Percentiles rank a stretch among this genome's conserved stretches.
These are phyloP conservation scores for Drosophila parabipectinata DNA, from an alignment of 1,140 invertebrate genomes.

Conservation along the genomic window DNA sequence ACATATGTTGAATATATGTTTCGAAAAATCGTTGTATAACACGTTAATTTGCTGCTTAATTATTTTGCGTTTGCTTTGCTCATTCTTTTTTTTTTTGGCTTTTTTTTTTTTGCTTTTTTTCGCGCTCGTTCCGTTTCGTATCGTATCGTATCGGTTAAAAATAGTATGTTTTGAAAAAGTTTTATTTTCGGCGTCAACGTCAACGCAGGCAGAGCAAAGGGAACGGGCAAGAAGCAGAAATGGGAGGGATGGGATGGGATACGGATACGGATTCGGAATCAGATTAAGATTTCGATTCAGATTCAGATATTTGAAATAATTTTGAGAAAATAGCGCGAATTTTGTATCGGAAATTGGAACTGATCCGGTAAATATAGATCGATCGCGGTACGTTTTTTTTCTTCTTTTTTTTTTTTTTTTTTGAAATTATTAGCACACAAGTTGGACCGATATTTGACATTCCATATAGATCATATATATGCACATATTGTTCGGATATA, in stretches of 20 bases:
- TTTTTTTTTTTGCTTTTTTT: constrained; percentile 48
- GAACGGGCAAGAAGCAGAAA: constrained; percentile 7
- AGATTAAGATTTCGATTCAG: constrained; percentile 30
- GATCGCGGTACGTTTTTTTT: constrained; percentile 21
- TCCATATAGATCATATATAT: constrained; percentile 37
- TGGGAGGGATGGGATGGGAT: constrained; percentile 2
- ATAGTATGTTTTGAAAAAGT: constrained; percentile 79
- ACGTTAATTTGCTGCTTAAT: constrained; percentile 80
- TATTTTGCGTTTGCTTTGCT: constrained; percentile 68
- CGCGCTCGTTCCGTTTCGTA: constrained; percentile 48
- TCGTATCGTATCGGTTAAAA: constrained; percentile 77
- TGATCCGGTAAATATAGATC: constrained; percentile 47
- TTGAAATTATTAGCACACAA: constrained; percentile 21
- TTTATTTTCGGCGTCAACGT: constrained; percentile 82
- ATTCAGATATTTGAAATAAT: constrained; percentile 70
- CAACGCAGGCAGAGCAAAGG: constrained; percentile 38
- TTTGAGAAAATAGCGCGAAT: constrained; percentile 50
- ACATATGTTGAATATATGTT: constrained; percentile 3
- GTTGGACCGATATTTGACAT: constrained; percentile 23
- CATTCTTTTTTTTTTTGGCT: constrained; percentile 65
- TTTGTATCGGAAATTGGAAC: constrained; percentile 37
- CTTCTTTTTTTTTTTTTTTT: background rate
- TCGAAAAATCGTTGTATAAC: constrained; percentile 74
- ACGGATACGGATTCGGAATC: too few relatives aligned
- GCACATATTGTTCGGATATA: constrained; percentile 12